These are phyloP conservation scores for Melanaphis sacchari DNA, from an alignment of 1,140 invertebrate species.

Conservation along the genomic window DNA sequence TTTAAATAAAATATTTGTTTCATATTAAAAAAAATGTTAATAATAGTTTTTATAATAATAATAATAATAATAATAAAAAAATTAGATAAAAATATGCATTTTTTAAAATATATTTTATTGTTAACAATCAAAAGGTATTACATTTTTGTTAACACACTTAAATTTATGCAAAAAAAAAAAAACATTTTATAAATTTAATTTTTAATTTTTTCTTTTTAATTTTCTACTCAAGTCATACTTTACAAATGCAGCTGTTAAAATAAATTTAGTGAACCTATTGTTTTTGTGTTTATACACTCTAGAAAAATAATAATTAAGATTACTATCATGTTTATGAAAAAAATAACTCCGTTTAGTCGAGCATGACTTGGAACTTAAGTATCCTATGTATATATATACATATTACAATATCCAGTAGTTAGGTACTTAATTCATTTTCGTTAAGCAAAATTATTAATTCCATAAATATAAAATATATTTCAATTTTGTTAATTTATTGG, in stretches of 20 bases:
- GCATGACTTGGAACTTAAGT: neutral
- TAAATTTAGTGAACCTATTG: neutral
- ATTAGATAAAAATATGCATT: neutral
- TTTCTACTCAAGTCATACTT: neutral
- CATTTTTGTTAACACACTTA: neutral
- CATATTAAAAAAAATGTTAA: neutral
- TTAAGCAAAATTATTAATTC: too few species aligned
- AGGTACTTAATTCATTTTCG: too few species aligned
- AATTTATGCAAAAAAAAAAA: neutral
- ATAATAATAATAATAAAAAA: neutral
- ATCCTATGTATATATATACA: too few species aligned
- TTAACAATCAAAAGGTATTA: neutral
- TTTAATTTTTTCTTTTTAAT: neutral
- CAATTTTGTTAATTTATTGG: too few species aligned
- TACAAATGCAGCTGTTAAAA: neutral
- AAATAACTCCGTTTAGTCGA: neutral
- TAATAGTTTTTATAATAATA: too few species aligned
- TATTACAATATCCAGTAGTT: too few species aligned
- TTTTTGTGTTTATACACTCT: neutral
- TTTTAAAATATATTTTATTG: too few species aligned
- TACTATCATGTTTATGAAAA: neutral
- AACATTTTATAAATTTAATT: neutral
- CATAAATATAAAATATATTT: too few species aligned
- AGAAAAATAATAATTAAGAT: neutral
- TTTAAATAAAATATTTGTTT: neutral